Base-by-base conservation (phyloP, 2,797 vertebrate species). In the Halcyon smyrnensis region DNA sequence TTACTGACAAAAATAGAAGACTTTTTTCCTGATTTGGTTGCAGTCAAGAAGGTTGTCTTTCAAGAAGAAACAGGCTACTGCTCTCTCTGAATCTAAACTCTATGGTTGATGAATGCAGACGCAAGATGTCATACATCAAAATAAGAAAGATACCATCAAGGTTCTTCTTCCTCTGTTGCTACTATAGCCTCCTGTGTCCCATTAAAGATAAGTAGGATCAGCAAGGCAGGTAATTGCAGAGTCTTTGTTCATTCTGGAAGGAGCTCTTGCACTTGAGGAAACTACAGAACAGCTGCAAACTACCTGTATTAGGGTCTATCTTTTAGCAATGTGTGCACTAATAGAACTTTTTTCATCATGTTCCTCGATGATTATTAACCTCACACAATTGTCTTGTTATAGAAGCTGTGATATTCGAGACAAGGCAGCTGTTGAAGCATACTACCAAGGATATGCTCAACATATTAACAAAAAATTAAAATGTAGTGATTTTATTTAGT, bases 211-310 rank as follows among this genome's bases (percentile, higher is more conserved):
- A 70, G 18, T 34, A 80, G 20, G 24, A 78, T 68, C 25, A 75
- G 1, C 45, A 71, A 12, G 32, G 10, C 27, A 78, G 3, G 18
- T 81, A 87, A 78, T 71, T 0, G 0, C 0, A 4, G 37, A 60
- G n/a, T 28, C 28, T 56, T 37, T 14, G 8, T 77, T 69, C 8
- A 0, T 37, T 70, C 48, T 78, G 27, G 15, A 24, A 65, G 12
- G 12, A 69, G 32, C 4, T 51, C 43, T 65, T 83, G 32, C 27
- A 21, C 12, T 51, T 93, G 18, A 54, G 24, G 16, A 79, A 83
- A 74, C 37, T 74, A 39, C 15, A 67, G 27, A 77, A 85, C 60
- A 64, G 21, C 36, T 86, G 30, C 28, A 68, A 57, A 69, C 6
- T 25, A 46, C 4, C 11, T 43, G 5, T 41, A 53, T 34, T 78